These are phyloP conservation scores for Esox niger DNA, from an alignment of 2,113 vertebrate species.

Conservation along the genomic window DNA sequence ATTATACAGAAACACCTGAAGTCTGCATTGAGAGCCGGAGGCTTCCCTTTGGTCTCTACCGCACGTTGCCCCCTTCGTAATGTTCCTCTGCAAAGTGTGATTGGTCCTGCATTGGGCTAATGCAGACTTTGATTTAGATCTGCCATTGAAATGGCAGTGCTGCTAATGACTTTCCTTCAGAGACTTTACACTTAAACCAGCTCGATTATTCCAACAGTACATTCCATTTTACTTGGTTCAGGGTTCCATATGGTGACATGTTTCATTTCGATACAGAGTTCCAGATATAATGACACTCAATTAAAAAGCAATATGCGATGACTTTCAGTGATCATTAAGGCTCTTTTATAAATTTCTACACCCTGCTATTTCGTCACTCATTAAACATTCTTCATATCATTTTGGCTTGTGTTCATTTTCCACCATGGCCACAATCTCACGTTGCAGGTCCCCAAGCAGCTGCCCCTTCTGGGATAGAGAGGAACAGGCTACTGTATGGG, in stretches of 20 bases:
- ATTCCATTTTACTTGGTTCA: conserved; percentile 40
- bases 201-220: conserved; percentile 36
- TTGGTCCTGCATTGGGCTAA: conserved; percentile 27
- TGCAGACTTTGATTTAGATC: conserved; percentile 37
- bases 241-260: conserved; percentile 52
- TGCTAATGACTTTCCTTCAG: conserved; percentile 12
- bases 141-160: conserved; percentile 11
- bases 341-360: conserved; percentile 10
- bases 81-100: conserved; percentile 30
- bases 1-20: no score
- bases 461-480: no score
- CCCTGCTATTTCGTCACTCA: neutral
- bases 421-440: neutral
- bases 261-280: conserved; percentile 46
- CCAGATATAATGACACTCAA: conserved; percentile 54
- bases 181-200: conserved; percentile 22
- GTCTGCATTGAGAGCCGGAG: no score
- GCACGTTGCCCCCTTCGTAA: neutral
- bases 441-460: neutral
- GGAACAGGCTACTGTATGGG: no score
- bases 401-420: neutral
- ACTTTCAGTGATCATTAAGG: conserved; percentile 48
- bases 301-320: conserved; percentile 60
- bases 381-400: neutral
- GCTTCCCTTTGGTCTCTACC: neutral